Evolutionary conservation across 2,113 vertebrate genomes (phyloP).

Genomic region (Holacanthus passer): DNA sequence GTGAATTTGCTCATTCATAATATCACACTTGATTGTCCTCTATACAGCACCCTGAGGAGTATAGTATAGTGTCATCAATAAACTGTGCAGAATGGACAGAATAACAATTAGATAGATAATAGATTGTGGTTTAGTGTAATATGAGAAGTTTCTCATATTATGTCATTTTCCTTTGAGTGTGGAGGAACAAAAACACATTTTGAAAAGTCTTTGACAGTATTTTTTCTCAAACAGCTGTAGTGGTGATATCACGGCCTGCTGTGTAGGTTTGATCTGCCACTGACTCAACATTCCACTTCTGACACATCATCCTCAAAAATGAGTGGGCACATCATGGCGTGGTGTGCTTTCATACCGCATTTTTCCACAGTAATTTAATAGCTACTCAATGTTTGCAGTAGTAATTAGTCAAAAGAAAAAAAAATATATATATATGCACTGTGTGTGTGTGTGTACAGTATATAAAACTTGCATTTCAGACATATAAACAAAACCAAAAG

Average conservation of each 20-base stretch:
- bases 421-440: no score
- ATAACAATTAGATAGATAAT: no score
- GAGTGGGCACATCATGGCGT: background rate
- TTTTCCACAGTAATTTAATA: background rate
- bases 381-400: no score
- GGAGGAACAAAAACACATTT: background rate
- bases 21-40: background rate
- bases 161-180: background rate
- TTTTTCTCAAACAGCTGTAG: background rate
- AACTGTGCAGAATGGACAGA: no score
- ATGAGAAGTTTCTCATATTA: background rate
- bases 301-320: constrained; percentile 5
- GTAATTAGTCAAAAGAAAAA: background rate
- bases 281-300: constrained; percentile 29
- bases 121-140: background rate
- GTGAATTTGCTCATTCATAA: background rate
- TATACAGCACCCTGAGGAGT: background rate
- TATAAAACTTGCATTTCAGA: no score
- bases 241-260: background rate
- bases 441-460: no score
- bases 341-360: background rate
- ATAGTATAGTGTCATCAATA: background rate
- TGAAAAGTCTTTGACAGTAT: background rate
- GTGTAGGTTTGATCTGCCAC: constrained; percentile 14
- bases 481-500: no score